Conservation (phyloP, 1,140 invertebrate species). For the Ceratosolen solmsi region DNA sequence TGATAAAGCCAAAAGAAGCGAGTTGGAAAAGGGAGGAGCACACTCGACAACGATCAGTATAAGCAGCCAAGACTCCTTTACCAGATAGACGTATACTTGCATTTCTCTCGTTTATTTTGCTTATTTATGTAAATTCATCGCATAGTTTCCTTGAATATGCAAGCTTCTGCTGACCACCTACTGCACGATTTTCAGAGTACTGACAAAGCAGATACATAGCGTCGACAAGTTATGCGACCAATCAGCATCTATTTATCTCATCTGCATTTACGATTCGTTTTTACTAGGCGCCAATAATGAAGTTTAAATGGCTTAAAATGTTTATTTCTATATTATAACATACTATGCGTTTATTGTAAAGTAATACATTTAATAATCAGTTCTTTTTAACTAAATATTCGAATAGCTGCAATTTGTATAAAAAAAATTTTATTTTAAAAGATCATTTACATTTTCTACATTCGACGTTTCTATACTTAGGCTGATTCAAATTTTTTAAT, state of each 20-base stretch:
- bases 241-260: constrained; percentile 24
- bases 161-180: constrained; percentile 51
- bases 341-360: too few species aligned
- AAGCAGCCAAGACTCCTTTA: not conserved
- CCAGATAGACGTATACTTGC: not conserved
- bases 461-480: too few species aligned
- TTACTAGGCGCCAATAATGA: not conserved
- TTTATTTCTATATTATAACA: too few species aligned
- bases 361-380: too few species aligned
- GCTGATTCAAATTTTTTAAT: too few species aligned
- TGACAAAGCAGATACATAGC: not conserved
- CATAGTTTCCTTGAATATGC: constrained; percentile 48
- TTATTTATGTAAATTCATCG: constrained; percentile 64
- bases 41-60: not conserved
- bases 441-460: too few species aligned
- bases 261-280: not conserved
- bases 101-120: constrained; percentile 48
- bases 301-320: not conserved
- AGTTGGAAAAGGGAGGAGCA: too few species aligned
- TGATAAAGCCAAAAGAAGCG: too few species aligned
- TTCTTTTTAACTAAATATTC: too few species aligned
- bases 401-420: too few species aligned
- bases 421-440: too few species aligned
- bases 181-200: constrained; percentile 11
- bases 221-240: not conserved